Base-by-base conservation (phyloP, 1,140 invertebrate species). In the Lucilia cuprina region DNA sequence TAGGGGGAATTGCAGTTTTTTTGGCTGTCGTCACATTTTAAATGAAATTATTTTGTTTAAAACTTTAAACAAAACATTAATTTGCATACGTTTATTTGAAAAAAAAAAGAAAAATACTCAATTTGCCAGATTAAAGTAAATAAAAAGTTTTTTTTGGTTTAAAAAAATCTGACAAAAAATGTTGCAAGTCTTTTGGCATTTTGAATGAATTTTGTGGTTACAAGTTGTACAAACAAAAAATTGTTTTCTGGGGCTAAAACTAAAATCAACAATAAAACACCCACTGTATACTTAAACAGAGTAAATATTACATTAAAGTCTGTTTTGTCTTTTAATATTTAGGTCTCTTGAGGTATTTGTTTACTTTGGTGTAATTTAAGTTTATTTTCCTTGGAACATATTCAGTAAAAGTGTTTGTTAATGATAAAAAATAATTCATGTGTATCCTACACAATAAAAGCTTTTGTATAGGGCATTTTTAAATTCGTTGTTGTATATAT, bases 181-280 rank as follows among this genome's bases (percentile, higher is more conserved):
- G 77, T 80, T 80, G 77, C 77, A 49, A 80, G 50, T 80, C 77
- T 80, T 80, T 49, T 80, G 77, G 77, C 77, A 47, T 80, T 80
- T 80, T 80, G 19, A 49, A 41, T 70, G 19, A 21, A 70, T 21
- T 30, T 12, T 70, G 65, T 70, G 17, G 4, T 9, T 10, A 21
- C 65, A 70, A 21, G 65, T 70, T 70, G 17, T 55, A 25, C 19
- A 30, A 70, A 70, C 19, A 70, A 25, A 70, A 70, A 7, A 1
- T 60, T 60, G 5, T 17, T 60, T 60, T 60, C 17, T 60, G 5
- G 10, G 50, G 60, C 19, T 70, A 70, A 21, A 70, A 70, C n/a
- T 5, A 70, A 70, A 70, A 70, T 70, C 19, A 70, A 70, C 65
- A 70, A 19, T 21, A 70, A 10, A 70, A 70, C 65, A 70, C 65